Evolutionary conservation across 2,797 vertebrate genomes (phyloP).

Genomic region (Gambelia wislizenii): DNA sequence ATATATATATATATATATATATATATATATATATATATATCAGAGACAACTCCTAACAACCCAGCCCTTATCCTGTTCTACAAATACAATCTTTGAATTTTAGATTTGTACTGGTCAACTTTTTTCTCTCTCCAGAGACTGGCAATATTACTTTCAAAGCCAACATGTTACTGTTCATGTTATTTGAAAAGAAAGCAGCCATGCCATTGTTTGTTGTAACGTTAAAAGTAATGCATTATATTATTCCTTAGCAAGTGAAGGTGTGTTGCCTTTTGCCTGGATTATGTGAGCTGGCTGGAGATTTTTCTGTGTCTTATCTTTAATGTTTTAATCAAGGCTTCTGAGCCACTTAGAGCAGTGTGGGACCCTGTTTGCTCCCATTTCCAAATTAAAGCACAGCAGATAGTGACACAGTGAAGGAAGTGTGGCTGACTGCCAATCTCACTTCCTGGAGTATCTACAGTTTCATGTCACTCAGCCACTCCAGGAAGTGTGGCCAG

Average conservation of each 20-base stretch:
- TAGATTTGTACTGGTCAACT: not conserved
- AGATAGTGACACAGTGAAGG: not conserved
- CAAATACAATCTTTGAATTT: not conserved
- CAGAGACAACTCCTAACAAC: not conserved
- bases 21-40: too few species aligned
- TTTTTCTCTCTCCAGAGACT: not conserved
- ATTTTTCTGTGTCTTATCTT: not conserved
- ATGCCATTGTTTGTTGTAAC: too few species aligned
- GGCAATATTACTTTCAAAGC: not conserved
- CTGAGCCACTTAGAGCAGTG: not conserved
- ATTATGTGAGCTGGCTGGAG: not conserved
- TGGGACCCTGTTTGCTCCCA: not conserved
- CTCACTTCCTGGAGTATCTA: not conserved
- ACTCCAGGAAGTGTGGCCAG: not conserved
- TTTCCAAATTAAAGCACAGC: not conserved
- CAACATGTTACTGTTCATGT: not conserved
- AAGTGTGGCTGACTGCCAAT: not conserved
- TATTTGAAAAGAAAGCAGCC: not conserved
- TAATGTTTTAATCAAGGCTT: not conserved
- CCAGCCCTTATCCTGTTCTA: not conserved
- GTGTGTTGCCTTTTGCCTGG: not conserved
- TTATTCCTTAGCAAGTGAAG: not conserved
- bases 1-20: too few species aligned
- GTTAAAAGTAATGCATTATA: not conserved
- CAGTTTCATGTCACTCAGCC: not conserved